Evolutionary conservation across 2,888 invertebrate species (phyloP).

Genomic region (Mythimna albipuncta): DNA sequence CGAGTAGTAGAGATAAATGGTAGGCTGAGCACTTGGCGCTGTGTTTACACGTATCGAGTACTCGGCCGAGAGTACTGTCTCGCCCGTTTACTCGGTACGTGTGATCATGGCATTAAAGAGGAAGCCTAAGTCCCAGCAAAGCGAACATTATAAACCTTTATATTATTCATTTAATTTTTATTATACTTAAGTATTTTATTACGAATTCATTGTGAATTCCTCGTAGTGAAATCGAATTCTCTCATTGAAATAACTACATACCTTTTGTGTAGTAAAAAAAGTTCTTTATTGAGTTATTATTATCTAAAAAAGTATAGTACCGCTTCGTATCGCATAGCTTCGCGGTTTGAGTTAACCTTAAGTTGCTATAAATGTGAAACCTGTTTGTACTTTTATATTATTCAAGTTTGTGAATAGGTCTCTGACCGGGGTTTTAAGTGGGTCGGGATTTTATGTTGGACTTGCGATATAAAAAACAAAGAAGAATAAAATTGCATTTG

Average conservation of each 20-base stretch:
- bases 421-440: not conserved
- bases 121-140: too few species aligned
- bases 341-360: not conserved
- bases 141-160: too few species aligned
- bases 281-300: not conserved
- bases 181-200: too few species aligned
- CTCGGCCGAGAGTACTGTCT: too few species aligned
- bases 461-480: not conserved
- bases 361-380: not conserved
- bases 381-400: not conserved
- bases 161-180: too few species aligned
- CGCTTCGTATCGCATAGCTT: not conserved
- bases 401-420: not conserved
- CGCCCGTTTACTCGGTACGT: too few species aligned
- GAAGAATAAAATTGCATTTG: not conserved
- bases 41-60: too few species aligned
- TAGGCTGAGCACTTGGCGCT: too few species aligned
- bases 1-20: too few species aligned
- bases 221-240: not conserved
- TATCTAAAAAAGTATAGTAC: not conserved
- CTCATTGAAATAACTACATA: too few species aligned
- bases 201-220: not conserved
- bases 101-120: too few species aligned
- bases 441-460: too few species aligned
- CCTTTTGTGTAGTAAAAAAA: not conserved